Base-by-base conservation (phyloP, 1,140 invertebrate genomes). In the Magallana ariakensis region DNA sequence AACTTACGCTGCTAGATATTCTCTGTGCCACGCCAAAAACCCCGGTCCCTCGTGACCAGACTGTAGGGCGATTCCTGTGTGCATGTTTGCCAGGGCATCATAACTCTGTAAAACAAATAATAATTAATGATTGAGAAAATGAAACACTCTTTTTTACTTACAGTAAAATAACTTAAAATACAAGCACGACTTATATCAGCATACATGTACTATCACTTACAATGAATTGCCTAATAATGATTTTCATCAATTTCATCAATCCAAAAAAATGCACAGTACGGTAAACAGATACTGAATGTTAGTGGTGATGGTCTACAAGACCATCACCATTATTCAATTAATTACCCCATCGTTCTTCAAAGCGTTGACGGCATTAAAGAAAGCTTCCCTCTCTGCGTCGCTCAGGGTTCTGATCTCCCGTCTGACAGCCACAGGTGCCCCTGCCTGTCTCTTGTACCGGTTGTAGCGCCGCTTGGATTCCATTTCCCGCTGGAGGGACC, bases 21-120 rank as follows among this genome's bases (percentile, higher is more conserved):
- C 62, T 80, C 91, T 58, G 66, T 92, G 91, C 90, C 90, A 92
- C 7, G 88, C 80, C 13, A 89, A 82, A 75, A 92, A 92, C 8
- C 87, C 85, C 16, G 91, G 89, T 54, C 91, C 91, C 3, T 82
- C 87, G 66, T 92, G 91, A 11, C 90, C 91, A 2, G 66, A 84
- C 10, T 80, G 62, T 0, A 90, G 62, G 11, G 84, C 75, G 5
- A 60, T 26, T 10, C 62, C 89, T 19, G 86, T 85, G 55, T 92
- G 91, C 11, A 90, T 80, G 15, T 85, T 55, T 33, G 89, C 90
- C 16, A 92, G 84, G 11, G 87, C 88, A 58, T 91, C 90, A 80
- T 91, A 92, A 62, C 26, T 85, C 84, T 85, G 46, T 56, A 13
- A 58, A 58, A 83, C n/a, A 26, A 33, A 56, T 11, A 9, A 85